phyloP scores from a whole-genome alignment of 2,113 vertebrate species.

The Physeter macrocephalus region DNA sequence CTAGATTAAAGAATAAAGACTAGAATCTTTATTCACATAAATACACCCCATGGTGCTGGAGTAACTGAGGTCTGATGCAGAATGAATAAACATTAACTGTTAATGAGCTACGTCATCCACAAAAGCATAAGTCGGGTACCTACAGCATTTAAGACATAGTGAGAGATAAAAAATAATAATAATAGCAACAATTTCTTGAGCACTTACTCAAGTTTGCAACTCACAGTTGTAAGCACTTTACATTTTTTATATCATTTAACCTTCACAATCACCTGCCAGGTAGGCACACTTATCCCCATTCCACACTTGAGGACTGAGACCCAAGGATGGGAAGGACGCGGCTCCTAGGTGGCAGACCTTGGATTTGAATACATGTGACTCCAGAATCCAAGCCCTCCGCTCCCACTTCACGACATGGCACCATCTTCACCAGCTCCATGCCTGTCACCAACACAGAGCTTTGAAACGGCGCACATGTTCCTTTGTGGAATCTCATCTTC shows the following conservation, averaged over 20 bases:
- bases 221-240: not conserved
- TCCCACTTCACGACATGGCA: fast-evolving
- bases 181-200: not conserved
- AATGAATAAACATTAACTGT: not conserved
- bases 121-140: not conserved
- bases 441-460: not conserved
- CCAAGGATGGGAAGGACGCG: not conserved
- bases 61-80: not conserved
- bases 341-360: not conserved
- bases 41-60: not conserved
- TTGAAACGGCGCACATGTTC: not conserved
- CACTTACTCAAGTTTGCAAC: not conserved
- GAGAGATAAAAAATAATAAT: not conserved
- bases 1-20: not conserved
- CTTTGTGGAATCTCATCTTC: not conserved
- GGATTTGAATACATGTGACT: not conserved
- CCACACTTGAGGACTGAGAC: not conserved
- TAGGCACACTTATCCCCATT: not conserved
- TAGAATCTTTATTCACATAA: not conserved
- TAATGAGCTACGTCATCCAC: not conserved
- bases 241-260: not conserved
- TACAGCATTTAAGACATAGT: not conserved
- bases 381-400: not conserved
- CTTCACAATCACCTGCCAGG: not conserved
- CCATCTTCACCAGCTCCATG: fast-evolving